phyloP scores from a whole-genome alignment of 1,140 invertebrate genomes.

The Drosophila nikananu region DNA sequence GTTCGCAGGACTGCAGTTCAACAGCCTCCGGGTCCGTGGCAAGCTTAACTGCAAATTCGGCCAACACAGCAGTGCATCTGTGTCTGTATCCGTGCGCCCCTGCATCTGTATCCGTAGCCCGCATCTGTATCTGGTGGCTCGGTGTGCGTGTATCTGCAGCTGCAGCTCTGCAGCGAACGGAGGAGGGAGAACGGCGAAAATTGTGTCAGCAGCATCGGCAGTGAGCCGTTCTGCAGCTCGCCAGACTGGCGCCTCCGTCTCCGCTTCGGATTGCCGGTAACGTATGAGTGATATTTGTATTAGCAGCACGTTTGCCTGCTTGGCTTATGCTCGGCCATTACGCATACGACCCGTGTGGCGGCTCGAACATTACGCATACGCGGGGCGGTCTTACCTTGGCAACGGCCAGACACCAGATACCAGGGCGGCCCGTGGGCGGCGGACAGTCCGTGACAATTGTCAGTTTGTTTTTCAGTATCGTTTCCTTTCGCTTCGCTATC shows the following conservation, averaged over 20 bases:
- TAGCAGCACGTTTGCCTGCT: slow-evolving; percentile 15
- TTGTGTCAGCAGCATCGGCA: slow-evolving; percentile 76
- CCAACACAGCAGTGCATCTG: slow-evolving; percentile 37
- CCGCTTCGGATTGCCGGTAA: slow-evolving; percentile 64
- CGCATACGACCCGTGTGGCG: slow-evolving; percentile 37
- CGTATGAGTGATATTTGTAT: slow-evolving; percentile 42
- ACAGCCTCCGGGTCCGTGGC: slow-evolving; percentile 66
- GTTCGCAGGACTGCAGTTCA: slow-evolving; percentile 74
- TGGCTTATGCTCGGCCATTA: slow-evolving; percentile 47
- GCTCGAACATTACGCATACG: slow-evolving; percentile 61
- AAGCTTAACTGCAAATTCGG: slow-evolving; percentile 59
- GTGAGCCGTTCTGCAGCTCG: slow-evolving; percentile 46
- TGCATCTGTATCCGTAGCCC: slow-evolving; percentile 42
- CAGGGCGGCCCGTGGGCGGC: slow-evolving; percentile 33
- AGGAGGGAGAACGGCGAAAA: slow-evolving; percentile 41
- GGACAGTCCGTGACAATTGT: slow-evolving; percentile 63
- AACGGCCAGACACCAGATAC: slow-evolving; percentile 17
- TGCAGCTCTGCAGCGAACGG: slow-evolving; percentile 57
- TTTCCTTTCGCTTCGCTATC: slow-evolving; percentile 54
- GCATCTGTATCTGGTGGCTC: slow-evolving; percentile 24
- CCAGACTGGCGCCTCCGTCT: slow-evolving; percentile 70
- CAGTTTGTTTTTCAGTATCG: slow-evolving; percentile 51
- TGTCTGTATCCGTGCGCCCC: slow-evolving; percentile 55
- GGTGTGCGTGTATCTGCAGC: slow-evolving; percentile 54
- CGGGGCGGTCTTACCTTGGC: slow-evolving; percentile 66